Conservation (phyloP, 2,113 vertebrate genomes). For the Lates calcarifer region DNA sequence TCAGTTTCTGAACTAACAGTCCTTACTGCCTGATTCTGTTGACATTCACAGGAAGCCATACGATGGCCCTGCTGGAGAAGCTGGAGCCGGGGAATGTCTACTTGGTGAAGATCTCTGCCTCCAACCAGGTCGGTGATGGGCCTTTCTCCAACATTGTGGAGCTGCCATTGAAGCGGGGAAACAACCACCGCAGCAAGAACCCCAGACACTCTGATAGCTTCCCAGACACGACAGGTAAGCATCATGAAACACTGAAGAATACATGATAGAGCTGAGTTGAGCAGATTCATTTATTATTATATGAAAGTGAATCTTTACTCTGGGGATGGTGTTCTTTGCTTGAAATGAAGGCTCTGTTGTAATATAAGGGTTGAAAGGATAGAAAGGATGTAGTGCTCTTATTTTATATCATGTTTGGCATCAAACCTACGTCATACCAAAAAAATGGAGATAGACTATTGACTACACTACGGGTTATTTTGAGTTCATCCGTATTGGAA, state of each 20-base stretch:
- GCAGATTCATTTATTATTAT: neutral
- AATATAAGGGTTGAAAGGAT: neutral
- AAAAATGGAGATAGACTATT: no score
- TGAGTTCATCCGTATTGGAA: no score
- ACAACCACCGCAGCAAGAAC: slow-evolving; percentile 86
- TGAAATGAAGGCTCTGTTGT: slow-evolving; percentile 9
- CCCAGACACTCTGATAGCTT: slow-evolving; percentile 85
- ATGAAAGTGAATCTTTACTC: neutral
- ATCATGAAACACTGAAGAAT: slow-evolving; percentile 1
- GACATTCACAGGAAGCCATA: slow-evolving; percentile 87
- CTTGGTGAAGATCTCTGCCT: slow-evolving; percentile 93
- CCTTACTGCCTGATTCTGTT: slow-evolving; percentile 3
- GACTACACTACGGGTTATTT: neutral
- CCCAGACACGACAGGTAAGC: slow-evolving; percentile 86
- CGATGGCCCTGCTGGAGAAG: slow-evolving; percentile 96
- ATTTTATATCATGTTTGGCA: no score
- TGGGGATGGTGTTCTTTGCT: neutral
- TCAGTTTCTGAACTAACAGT: slow-evolving; percentile 23
- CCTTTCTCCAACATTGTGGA: slow-evolving; percentile 93
- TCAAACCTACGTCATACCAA: no score
- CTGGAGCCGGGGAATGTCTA: slow-evolving; percentile 91
- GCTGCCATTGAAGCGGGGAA: slow-evolving; percentile 86
- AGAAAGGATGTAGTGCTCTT: no score
- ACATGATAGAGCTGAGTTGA: neutral
- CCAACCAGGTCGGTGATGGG: slow-evolving; percentile 94